A percentile compares a stretch with the other conserved stretches of the same genome.
These are phyloP conservation scores for Antedon bifida DNA, from an alignment of 35 echinoderm and acorn worm genomes.

Conservation along the genomic window DNA sequence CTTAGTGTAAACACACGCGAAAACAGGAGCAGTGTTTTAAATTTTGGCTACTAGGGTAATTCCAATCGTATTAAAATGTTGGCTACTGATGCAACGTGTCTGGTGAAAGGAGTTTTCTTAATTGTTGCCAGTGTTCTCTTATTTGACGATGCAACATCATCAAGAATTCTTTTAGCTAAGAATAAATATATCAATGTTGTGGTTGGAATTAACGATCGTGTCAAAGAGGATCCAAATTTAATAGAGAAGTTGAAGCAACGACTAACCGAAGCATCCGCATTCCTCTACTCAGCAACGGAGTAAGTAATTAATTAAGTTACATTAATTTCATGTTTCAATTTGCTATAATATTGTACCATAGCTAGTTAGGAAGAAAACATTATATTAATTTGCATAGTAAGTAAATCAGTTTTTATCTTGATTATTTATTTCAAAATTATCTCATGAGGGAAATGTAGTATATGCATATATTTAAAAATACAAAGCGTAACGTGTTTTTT, in stretches of 20 bases:
- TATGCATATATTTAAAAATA: too few species aligned
- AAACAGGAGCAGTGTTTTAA: neutral
- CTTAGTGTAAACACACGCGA: neutral
- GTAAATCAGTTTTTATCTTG: too few species aligned
- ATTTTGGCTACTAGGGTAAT: neutral
- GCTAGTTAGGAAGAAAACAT: too few species aligned
- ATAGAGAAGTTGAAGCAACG: neutral
- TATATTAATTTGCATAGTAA: too few species aligned
- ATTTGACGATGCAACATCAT: neutral
- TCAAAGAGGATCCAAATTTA: neutral
- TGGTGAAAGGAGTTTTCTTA: neutral
- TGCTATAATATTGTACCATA: too few species aligned
- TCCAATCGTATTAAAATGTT: neutral
- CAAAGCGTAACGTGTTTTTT: too few species aligned
- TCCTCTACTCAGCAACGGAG: neutral
- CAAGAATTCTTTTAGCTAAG: neutral
- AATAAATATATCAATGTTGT: constrained; percentile 8
- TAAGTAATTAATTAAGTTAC: neutral
- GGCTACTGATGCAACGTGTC: neutral
- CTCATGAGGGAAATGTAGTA: too few species aligned
- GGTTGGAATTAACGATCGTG: neutral
- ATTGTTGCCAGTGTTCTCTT: neutral
- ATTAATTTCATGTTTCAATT: too few species aligned
- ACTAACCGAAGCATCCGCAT: constrained; percentile 1
- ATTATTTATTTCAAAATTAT: too few species aligned